Conservation (phyloP, 30 jellyfish, hydroid and myxozoan species). For the Aurelia aurita complex sp. Pacific region DNA sequence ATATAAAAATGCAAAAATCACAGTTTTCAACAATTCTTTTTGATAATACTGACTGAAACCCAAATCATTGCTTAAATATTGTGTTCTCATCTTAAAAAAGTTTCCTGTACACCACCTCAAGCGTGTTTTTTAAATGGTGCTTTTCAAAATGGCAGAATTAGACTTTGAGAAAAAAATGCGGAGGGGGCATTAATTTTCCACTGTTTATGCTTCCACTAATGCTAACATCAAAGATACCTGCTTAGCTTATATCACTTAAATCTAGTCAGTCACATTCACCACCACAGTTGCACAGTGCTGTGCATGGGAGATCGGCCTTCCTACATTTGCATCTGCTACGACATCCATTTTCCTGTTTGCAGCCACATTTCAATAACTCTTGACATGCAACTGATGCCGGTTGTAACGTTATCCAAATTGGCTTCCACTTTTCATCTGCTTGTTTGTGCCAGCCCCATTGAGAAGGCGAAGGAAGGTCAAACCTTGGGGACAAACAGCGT, state of each 20-base stretch:
- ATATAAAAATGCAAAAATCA: neutral
- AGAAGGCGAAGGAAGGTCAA: conserved; percentile 25
- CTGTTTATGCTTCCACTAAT: neutral
- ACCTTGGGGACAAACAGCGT: neutral
- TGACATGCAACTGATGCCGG: too few relatives aligned
- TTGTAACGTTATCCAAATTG: too few relatives aligned
- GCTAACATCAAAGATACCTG: too few relatives aligned
- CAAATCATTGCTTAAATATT: neutral
- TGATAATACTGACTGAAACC: neutral
- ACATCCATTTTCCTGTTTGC: too few relatives aligned
- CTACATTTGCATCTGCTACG: too few relatives aligned
- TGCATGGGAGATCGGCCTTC: too few relatives aligned
- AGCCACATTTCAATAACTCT: too few relatives aligned
- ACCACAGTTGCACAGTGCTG: too few relatives aligned
- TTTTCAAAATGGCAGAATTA: conserved; percentile 1
- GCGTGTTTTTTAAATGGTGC: neutral
- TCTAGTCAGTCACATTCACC: too few relatives aligned
- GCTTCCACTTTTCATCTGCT: neutral
- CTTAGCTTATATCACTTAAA: too few relatives aligned
- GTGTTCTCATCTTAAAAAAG: neutral
- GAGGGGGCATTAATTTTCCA: neutral
- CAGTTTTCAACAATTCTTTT: neutral
- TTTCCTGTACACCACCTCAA: neutral
- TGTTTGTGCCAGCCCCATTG: conserved; percentile 25
- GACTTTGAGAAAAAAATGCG: neutral